Evolutionary conservation across 2,888 invertebrate species (phyloP), one percentile per base, ranked within the genome.

Genomic region (Yponomeuta malinellus): DNA sequence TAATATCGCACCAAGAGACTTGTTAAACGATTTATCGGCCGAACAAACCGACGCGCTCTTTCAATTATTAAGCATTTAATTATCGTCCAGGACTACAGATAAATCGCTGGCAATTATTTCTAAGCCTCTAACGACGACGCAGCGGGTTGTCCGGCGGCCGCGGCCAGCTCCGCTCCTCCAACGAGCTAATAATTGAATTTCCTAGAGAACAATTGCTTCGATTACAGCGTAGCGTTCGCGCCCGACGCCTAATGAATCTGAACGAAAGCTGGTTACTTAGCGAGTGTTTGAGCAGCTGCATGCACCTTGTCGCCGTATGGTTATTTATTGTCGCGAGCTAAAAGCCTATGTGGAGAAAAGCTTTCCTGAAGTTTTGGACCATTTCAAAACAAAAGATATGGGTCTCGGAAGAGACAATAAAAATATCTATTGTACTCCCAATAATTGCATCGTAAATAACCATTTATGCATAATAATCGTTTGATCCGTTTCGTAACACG

Each of bases 181-280:
- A 70, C 68, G 67, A 52, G 68, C 79, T 84, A 87, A 88, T 89
- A 91, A 91, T 90, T 90, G 89, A 90, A 90, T 90, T 91, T 91
- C 88, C 84, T 72, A 76, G 82, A 88, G 90, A 92, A 91, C 91
- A 90, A 92, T 91, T 89, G 90, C 89, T 85, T 86, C 90, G 89
- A 91, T 89, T 91, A 91, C 87, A 84, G 85, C 83, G 83, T 81
- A 81, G 81, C 84, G 85, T 87, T 59, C 90, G 85, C 84, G 85
- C 89, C 88, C 89, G 89, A 90, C 87, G 89, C 88, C 88, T 90
- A 92, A 91, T 91, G 91, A 91, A 90, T 91, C 91, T 90, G 85
- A 81, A 78, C 80, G 84, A 88, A 70, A 89, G 90, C 89, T 89
- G 87, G 89, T 88, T 90, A 90, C 88, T 90, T 88, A 89, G 88